Conservation (phyloP, 2,888 invertebrate species). For the Sclerodermus sp. region DNA sequence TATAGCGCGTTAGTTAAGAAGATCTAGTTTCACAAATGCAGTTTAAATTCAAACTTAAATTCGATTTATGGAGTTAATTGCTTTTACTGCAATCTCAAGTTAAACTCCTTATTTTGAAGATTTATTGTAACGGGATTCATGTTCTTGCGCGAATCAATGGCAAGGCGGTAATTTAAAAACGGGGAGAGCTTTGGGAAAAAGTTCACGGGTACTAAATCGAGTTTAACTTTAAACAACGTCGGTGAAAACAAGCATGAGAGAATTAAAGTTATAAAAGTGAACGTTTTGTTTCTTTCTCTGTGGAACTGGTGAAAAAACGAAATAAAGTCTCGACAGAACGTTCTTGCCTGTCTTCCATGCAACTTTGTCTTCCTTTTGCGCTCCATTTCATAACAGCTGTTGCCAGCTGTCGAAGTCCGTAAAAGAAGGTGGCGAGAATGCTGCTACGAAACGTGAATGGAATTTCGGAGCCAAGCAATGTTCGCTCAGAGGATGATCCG, state of each 20-base stretch:
- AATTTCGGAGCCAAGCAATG: constrained; percentile 28
- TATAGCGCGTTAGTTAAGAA: not conserved
- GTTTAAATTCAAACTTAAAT: not conserved
- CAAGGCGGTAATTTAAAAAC: not conserved
- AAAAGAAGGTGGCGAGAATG: constrained; percentile 24
- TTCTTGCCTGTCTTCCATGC: constrained; percentile 4
- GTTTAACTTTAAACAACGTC: no score
- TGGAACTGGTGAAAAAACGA: constrained; percentile 16
- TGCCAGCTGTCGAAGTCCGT: constrained; percentile 34
- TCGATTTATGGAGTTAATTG: not conserved
- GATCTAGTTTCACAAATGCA: not conserved
- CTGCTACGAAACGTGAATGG: constrained; percentile 30
- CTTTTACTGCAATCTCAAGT: not conserved
- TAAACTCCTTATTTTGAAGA: not conserved
- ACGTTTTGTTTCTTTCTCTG: constrained; percentile 6
- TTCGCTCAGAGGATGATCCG: constrained; percentile 7
- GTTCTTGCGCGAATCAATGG: not conserved
- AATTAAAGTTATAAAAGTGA: no score
- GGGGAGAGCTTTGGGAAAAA: not conserved
- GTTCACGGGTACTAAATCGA: not conserved
- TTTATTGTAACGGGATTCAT: not conserved
- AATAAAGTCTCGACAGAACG: constrained; percentile 15
- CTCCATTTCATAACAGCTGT: constrained; percentile 33
- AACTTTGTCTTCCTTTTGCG: constrained; percentile 26
- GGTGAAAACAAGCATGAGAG: no score